Percentiles rank a stretch among this genome's conserved stretches.
Conservation (phyloP, 2,113 vertebrate species). For the Ciconia boyciana region DNA sequence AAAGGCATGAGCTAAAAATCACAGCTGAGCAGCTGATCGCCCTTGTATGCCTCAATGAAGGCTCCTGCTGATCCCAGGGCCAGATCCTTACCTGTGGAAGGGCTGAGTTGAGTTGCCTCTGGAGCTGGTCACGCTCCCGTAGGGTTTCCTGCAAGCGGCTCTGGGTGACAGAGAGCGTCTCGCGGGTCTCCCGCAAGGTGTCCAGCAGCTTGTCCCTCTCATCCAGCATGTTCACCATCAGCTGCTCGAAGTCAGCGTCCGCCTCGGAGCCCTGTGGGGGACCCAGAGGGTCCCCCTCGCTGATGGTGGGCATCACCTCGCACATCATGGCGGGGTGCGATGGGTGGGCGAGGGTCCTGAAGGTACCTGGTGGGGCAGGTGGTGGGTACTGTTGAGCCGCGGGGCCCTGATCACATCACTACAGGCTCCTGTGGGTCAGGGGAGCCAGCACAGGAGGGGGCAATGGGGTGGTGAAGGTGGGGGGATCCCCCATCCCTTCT, state of each 20-base stretch:
- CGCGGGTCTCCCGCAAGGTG: constrained; percentile 92
- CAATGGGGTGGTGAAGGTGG: not conserved
- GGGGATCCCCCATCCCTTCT: not conserved
- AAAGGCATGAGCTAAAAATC: not conserved
- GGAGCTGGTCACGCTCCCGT: constrained; percentile 93
- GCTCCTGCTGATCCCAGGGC: not conserved
- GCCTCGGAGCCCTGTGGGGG: constrained; percentile 84
- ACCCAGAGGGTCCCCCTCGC: constrained; percentile 89
- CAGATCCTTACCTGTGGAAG: constrained; percentile 88
- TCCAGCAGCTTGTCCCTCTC: constrained; percentile 97
- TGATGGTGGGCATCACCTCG: constrained; percentile 99
- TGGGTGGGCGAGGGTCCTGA: not conserved
- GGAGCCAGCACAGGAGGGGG: not conserved
- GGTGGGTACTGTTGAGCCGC: not conserved
- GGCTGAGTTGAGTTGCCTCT: constrained; percentile 92
- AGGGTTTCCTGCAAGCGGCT: constrained; percentile 89
- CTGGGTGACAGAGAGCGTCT: constrained; percentile 88
- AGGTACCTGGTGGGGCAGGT: not conserved
- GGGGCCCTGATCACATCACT: constrained; percentile 3
- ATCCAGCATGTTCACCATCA: constrained; percentile 99
- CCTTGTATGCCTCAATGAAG: rapidly evolving
- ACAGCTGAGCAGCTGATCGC: rapidly evolving
- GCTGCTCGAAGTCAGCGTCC: constrained; percentile 95
- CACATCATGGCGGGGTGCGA: constrained; percentile 84
- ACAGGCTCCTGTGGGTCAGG: not conserved